phyloP scores from a whole-genome alignment of 2,888 invertebrate species.

The Scaptomyza caliginosa region DNA sequence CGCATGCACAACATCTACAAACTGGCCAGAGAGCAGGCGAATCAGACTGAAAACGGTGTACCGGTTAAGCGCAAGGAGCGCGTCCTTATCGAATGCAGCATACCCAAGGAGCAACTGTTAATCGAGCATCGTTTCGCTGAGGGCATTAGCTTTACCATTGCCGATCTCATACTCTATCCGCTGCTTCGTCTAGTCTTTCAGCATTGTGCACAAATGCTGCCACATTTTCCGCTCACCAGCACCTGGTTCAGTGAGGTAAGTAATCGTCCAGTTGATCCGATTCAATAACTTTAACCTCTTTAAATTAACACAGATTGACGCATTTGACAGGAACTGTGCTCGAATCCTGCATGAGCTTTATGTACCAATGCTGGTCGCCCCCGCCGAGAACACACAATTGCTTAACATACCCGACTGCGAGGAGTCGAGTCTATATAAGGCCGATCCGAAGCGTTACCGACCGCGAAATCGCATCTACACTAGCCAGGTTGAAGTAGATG shows the following conservation, averaged over 20 bases:
- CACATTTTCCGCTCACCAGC: constrained; percentile 86
- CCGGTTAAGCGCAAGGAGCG: constrained; percentile 71
- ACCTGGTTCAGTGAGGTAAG: constrained; percentile 86
- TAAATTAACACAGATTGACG: constrained; percentile 81
- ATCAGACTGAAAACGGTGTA: constrained; percentile 66
- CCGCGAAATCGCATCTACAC: constrained; percentile 90
- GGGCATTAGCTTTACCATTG: constrained; percentile 91
- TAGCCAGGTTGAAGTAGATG: constrained; percentile 90
- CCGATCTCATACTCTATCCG: constrained; percentile 92
- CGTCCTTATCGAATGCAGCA: constrained; percentile 84
- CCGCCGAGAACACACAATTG: constrained; percentile 36
- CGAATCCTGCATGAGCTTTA: constrained; percentile 71
- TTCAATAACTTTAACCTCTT: no score
- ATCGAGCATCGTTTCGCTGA: constrained; percentile 91
- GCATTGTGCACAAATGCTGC: constrained; percentile 77
- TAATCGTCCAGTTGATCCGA: neutral
- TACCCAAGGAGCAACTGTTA: constrained; percentile 79
- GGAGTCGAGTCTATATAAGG: constrained; percentile 85
- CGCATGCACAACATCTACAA: constrained; percentile 94
- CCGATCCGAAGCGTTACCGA: constrained; percentile 91
- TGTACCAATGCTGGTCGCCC: constrained; percentile 34
- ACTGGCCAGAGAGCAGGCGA: constrained; percentile 86
- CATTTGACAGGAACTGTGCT: constrained; percentile 68
- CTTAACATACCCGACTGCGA: constrained; percentile 78
- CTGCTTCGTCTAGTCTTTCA: constrained; percentile 87